Evolutionary conservation across 37 sponge, comb jelly and placozoan genomes (phyloP).

Genomic region (Crambe crambe): DNA sequence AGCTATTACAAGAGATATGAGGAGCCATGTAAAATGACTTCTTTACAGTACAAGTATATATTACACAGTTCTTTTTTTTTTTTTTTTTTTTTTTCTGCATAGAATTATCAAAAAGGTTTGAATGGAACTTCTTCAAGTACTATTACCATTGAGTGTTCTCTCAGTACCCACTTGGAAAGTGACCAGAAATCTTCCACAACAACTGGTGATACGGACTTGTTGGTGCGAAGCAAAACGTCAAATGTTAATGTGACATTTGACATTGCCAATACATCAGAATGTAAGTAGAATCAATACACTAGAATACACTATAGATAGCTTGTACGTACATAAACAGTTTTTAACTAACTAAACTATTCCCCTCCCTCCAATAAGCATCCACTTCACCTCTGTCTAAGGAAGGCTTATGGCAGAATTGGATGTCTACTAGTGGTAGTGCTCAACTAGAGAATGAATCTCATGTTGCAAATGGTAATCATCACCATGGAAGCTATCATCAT

Average conservation of each 20-base stretch:
- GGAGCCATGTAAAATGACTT: neutral
- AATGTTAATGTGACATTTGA: neutral
- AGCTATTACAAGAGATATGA: neutral
- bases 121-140: neutral
- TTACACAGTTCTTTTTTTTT: too few species aligned
- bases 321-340: too few species aligned
- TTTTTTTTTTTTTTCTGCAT: neutral
- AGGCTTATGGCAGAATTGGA: slow-evolving; percentile 66
- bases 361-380: neutral
- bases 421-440: slow-evolving; percentile 39
- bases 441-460: slow-evolving; percentile 37
- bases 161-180: neutral
- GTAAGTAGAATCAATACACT: neutral
- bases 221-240: neutral
- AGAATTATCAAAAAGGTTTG: too few species aligned
- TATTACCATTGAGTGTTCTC: slow-evolving; percentile 28
- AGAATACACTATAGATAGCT: too few species aligned
- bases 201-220: neutral
- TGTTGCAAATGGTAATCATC: neutral
- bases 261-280: neutral
- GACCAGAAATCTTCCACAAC: neutral
- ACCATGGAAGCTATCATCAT: slow-evolving; percentile 26
- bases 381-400: slow-evolving; percentile 30
- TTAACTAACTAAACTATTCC: neutral
- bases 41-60: neutral